Evolutionary conservation across 2,888 invertebrate species (phyloP), one percentile per base, ranked within the genome.

Genomic region (Pherbina coryleti): DNA sequence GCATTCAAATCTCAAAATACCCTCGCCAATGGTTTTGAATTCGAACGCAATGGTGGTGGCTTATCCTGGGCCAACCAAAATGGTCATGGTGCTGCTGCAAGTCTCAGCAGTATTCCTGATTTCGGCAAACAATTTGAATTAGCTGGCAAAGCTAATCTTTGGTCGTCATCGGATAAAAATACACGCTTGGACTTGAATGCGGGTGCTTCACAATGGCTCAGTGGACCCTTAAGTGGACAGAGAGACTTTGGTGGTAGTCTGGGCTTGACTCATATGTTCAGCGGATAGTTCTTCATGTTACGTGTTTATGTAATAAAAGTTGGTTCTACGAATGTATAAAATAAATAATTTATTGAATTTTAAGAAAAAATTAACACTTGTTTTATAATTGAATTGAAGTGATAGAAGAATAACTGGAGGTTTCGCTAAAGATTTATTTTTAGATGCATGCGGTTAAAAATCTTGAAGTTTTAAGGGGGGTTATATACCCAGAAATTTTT

Each of bases 1-100:
- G 88, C 79, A 4, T 87, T 87, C 28, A 84, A 83, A 64, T 87
- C 87, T 0, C 85, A 87, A 49, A 87, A 87, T 64, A 85, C 83
- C 19, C 80, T 86, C 14, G 84, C 88, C 67, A 87, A 87, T 77
- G 88, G 87, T 9, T 84, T 86, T 14, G 79, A 86, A 70, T 87
- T 86, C 78, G 84, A 87, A 34, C 85, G 86, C 25, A 87, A 87
- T 66, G 87, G 87, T 9, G 86, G 82, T 51, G 87, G 85, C 3
- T 78, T 87, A 77, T 86, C 85, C 0, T 87, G 87, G 82, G 83
- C 85, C 0, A 83, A 87, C 66, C 77, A 81, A 44, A 84, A 87
- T 73, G 87, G 87, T 0, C 87, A 87, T 64, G 82, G 84, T 5
- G 86, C 57, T 44, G 81, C 82, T 66, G 64, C 87, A 28, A 84